phyloP scores from a whole-genome alignment of 2,888 invertebrate species.

The Octonoba sinensis region DNA sequence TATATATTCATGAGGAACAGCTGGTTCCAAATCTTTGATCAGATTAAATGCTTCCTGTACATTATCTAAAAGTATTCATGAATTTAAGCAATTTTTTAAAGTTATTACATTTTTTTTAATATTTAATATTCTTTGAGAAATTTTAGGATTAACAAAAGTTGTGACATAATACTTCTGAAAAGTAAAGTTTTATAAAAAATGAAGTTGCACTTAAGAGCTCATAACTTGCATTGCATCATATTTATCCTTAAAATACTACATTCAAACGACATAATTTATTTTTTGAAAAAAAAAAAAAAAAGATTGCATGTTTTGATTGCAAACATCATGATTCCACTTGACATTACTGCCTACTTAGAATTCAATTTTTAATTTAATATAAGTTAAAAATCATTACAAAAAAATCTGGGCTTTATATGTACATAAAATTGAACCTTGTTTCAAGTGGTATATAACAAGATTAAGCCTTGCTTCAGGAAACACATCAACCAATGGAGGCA shows the following conservation, averaged over 20 bases:
- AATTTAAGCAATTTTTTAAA: neutral
- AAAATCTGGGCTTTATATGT: neutral
- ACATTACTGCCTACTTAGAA: too few relatives aligned
- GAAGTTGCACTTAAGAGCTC: too few relatives aligned
- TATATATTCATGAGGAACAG: conserved; percentile 95
- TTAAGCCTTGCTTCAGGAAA: conserved; percentile 97
- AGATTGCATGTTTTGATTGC: too few relatives aligned
- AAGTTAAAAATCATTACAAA: neutral
- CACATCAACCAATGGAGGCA: conserved; percentile 92
- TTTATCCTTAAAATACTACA: neutral
- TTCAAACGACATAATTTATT: neutral
- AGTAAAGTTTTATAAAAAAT: too few relatives aligned
- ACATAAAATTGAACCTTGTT: conserved; percentile 75
- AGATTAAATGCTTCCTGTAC: conserved; percentile 88
- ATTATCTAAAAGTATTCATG: conserved; percentile 75
- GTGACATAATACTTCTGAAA: too few relatives aligned
- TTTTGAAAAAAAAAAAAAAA: too few relatives aligned
- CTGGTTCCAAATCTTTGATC: conserved; percentile 91
- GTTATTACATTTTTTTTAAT: neutral
- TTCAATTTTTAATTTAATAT: neutral
- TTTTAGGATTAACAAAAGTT: too few relatives aligned
- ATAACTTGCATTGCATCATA: neutral
- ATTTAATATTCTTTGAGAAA: too few relatives aligned
- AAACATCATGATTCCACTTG: too few relatives aligned
- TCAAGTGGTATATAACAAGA: conserved; percentile 92